Conservation (phyloP, 2,888 invertebrate genomes). For the Salpingus planirostris region DNA sequence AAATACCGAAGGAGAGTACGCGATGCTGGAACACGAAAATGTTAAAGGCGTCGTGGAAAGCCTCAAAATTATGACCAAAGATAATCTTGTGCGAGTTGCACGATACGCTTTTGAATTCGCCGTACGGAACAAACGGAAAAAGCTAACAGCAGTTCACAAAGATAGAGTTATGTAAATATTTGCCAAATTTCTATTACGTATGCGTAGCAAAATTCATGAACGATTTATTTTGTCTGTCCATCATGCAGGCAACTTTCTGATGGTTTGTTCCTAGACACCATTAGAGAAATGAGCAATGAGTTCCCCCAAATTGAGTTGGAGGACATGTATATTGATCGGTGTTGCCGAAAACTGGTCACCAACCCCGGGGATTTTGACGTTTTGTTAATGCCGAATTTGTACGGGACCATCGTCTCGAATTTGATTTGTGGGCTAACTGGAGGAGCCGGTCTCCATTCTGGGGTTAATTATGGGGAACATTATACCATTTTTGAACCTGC, state of each 20-base stretch:
- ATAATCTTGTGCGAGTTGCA: conserved; percentile 46
- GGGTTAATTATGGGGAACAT: conserved; percentile 24
- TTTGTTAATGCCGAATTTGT: conserved; percentile 26
- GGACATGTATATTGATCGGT: conserved; percentile 22
- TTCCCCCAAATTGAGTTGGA: conserved; percentile 21
- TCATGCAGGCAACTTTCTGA: conserved; percentile 17
- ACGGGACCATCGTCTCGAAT: conserved; percentile 23
- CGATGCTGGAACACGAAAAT: conserved; percentile 51
- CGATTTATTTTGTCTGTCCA: conserved; percentile 1
- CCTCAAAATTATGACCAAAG: conserved; percentile 45
- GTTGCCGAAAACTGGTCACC: conserved; percentile 20
- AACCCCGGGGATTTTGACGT: conserved; percentile 26
- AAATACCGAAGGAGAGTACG: conserved; percentile 56
- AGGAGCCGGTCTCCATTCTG: conserved; percentile 25
- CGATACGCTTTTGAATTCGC: conserved; percentile 53
- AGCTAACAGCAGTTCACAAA: conserved; percentile 54
- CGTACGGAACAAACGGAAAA: conserved; percentile 43
- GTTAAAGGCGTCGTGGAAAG: conserved; percentile 52
- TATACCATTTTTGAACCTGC: conserved; percentile 29
- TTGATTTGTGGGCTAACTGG: conserved; percentile 25
- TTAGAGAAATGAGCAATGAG: conserved; percentile 15
- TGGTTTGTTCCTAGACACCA: conserved; percentile 26
- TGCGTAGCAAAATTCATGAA: background rate
- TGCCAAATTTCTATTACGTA: too few relatives aligned
- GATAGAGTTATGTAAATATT: conserved; percentile 47